These are phyloP conservation scores for Argopecten irradians DNA, from an alignment of 1,140 invertebrate genomes.

Conservation along the genomic window DNA sequence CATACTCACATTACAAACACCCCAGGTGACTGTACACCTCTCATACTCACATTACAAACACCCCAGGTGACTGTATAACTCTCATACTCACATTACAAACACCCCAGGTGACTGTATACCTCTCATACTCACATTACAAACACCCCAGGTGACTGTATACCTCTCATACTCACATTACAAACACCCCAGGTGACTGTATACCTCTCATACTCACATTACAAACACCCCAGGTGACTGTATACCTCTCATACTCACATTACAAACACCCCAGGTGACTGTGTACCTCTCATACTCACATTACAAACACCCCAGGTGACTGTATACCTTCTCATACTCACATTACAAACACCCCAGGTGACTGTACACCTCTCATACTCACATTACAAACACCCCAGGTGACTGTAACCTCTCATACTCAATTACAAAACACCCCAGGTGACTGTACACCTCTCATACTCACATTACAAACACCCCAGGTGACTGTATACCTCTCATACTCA, in stretches of 20 bases:
- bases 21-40: neutral
- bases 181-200: neutral
- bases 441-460: neutral
- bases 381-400: neutral
- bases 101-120: neutral
- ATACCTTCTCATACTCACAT: no score
- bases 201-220: no score
- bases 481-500: neutral
- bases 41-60: no score
- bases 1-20: neutral
- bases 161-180: neutral
- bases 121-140: no score
- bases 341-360: neutral
- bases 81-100: neutral
- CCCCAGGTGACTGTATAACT: no score
- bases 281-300: neutral
- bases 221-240: neutral
- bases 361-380: neutral
- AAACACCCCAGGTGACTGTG: neutral
- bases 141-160: no score
- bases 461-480: neutral
- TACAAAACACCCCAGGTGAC: neutral
- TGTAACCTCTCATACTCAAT: neutral
- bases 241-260: neutral
- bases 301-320: neutral